These are phyloP conservation scores for Cyprinodon tularosa DNA, from an alignment of 2,113 vertebrate genomes.

Conservation along the genomic window DNA sequence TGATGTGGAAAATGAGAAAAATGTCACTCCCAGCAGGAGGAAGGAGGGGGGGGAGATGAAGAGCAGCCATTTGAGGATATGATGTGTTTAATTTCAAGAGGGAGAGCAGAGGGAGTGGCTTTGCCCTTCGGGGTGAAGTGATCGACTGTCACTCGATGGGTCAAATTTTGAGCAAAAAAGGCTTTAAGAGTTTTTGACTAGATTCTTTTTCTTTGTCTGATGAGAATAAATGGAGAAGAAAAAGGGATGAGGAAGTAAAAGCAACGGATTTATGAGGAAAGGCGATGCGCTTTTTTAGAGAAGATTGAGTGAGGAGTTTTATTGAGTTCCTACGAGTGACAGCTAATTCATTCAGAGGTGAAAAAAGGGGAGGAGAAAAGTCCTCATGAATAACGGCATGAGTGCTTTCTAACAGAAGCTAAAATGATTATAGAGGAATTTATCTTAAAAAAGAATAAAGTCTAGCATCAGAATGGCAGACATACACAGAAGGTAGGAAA, in stretches of 20 bases:
- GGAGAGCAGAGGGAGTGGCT: conserved; percentile 17
- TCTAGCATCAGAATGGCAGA: no score
- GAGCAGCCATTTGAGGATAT: conserved; percentile 48
- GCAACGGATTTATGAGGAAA: conserved; percentile 31
- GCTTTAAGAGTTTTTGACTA: not conserved
- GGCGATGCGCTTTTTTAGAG: not conserved
- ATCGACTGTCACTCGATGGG: conserved; percentile 40
- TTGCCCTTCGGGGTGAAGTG: conserved; percentile 48
- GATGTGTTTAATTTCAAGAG: conserved; percentile 64
- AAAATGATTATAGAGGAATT: no score
- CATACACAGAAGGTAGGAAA: not conserved
- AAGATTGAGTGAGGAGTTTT: not conserved
- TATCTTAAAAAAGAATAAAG: no score
- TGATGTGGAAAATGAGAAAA: conserved; percentile 81
- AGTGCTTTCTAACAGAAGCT: no score
- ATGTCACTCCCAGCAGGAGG: conserved; percentile 51
- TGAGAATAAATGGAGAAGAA: conserved; percentile 21
- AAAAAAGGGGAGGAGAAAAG: not conserved
- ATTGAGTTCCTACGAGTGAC: conserved; percentile 7
- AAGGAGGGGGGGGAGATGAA: conserved; percentile 28
- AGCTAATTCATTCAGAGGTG: conserved; percentile 23
- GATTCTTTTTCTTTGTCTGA: conserved; percentile 14
- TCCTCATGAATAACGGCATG: not conserved
- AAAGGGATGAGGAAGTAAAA: not conserved
- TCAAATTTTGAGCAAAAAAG: conserved; percentile 17